Evolutionary conservation across 92 coral and sea anemone species (phyloP).

Genomic region (Meandrina meandrites): DNA sequence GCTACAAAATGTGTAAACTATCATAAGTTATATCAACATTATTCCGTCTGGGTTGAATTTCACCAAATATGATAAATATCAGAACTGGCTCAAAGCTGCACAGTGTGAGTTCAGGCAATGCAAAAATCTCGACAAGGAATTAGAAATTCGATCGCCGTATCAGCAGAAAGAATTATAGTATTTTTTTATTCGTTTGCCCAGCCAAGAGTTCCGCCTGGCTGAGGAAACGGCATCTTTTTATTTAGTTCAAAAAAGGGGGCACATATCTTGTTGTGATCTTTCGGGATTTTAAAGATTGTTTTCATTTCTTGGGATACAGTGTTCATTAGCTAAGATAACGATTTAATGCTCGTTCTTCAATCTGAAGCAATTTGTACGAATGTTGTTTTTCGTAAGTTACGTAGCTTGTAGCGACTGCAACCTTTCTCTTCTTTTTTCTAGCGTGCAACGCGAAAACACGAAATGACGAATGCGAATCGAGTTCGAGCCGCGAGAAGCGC

Average conservation of each 20-base stretch:
- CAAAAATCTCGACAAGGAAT: conserved; percentile 7
- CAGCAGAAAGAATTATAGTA: background rate
- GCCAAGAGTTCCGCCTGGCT: background rate
- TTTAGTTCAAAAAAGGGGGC: background rate
- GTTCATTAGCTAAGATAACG: too few relatives aligned
- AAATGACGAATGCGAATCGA: too few relatives aligned
- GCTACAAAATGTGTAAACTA: background rate
- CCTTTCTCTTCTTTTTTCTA: too few relatives aligned
- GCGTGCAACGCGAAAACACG: too few relatives aligned
- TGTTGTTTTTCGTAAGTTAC: too few relatives aligned
- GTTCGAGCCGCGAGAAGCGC: too few relatives aligned
- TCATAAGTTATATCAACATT: background rate
- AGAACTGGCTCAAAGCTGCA: background rate
- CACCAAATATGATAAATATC: conserved; percentile 11
- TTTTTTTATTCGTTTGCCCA: background rate
- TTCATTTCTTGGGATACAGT: background rate
- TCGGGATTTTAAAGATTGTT: too few relatives aligned
- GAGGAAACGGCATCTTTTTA: background rate
- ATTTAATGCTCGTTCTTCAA: too few relatives aligned
- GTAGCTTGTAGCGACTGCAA: too few relatives aligned
- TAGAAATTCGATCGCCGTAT: conserved; percentile 5
- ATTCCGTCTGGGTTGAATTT: background rate
- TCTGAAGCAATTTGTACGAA: too few relatives aligned
- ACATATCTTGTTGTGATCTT: too few relatives aligned
- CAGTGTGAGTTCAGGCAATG: background rate